Evolutionary conservation across 2,888 invertebrate species (phyloP).

Genomic region (Drosophila suboccidentalis): DNA sequence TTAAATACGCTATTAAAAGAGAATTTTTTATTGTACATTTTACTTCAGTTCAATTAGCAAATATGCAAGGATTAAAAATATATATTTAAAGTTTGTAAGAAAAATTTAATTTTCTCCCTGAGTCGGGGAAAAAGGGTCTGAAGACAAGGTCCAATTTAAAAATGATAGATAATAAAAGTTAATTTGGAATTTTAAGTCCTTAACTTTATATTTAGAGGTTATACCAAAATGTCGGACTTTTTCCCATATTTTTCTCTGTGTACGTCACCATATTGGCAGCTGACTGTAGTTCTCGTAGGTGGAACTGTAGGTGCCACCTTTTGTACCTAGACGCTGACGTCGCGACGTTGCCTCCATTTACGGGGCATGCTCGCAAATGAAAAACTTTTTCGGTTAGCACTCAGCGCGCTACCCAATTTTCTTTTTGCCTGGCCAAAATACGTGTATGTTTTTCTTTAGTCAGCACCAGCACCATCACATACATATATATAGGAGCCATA

Average conservation of each 20-base stretch:
- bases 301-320: constrained; percentile 56
- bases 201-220: too few species aligned
- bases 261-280: constrained; percentile 48
- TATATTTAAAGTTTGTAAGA: too few species aligned
- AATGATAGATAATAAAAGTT: too few species aligned
- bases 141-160: too few species aligned
- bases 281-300: constrained; percentile 5
- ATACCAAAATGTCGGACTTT: too few species aligned
- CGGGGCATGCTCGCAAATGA: constrained; percentile 63
- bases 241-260: not conserved
- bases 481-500: not conserved
- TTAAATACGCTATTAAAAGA: too few species aligned
- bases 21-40: too few species aligned
- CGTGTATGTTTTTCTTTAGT: constrained; percentile 80
- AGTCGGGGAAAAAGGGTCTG: too few species aligned
- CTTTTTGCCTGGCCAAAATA: constrained; percentile 77
- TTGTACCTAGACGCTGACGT: constrained; percentile 42
- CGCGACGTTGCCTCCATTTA: constrained; percentile 28
- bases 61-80: too few species aligned
- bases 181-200: too few species aligned
- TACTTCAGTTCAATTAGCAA: too few species aligned
- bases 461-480: constrained; percentile 39
- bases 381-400: constrained; percentile 79
- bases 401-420: constrained; percentile 78
- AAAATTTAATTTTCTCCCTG: too few species aligned